Evolutionary conservation across 1,140 invertebrate species (phyloP).

Genomic region (Kradibia gibbosae): DNA sequence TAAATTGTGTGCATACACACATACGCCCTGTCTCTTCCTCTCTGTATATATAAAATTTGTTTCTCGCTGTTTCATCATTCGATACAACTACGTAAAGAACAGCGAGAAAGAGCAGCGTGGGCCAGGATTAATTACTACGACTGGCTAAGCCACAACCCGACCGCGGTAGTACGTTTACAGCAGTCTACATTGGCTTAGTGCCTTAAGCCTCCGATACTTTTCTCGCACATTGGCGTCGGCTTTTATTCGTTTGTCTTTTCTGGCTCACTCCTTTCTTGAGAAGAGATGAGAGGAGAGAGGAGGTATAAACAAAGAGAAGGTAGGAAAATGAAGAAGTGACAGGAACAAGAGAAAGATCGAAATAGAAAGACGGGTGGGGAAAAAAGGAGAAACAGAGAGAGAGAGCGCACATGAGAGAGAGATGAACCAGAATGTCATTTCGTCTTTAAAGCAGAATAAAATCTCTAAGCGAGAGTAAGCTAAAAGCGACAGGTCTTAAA

Average conservation of each 20-base stretch:
- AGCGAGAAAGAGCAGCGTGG: not conserved
- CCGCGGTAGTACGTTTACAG: not conserved
- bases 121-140: not conserved
- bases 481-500: slow-evolving; percentile 1
- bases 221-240: not conserved
- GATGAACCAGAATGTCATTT: not conserved
- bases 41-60: not conserved
- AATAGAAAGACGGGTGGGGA: no score
- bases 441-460: not conserved
- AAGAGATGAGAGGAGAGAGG: no score
- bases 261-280: not conserved
- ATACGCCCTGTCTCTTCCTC: not conserved
- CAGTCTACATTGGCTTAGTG: not conserved
- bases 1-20: not conserved
- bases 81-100: not conserved
- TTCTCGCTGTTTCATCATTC: not conserved
- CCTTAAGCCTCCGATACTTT: not conserved
- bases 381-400: no score
- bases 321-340: no score
- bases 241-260: not conserved
- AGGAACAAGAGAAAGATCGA: no score
- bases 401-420: not conserved
- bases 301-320: no score
- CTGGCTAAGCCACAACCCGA: not conserved
- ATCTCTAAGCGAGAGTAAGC: not conserved